A percentile compares a stretch with the other conserved stretches of the same genome.
Conservation (phyloP, 2,113 vertebrate genomes). For the Vidua chalybeata region DNA sequence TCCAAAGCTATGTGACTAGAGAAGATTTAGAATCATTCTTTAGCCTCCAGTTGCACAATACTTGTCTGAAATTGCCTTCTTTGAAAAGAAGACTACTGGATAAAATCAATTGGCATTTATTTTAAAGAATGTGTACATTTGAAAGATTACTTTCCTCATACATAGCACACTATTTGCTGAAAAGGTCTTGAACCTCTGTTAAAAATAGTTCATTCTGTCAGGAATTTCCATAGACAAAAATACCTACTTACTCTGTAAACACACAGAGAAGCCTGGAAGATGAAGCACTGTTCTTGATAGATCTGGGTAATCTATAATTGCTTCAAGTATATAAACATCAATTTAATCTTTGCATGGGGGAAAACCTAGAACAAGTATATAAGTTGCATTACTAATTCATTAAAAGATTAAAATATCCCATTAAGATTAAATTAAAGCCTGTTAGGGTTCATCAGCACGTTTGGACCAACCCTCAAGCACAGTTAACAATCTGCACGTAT, state of each 20-base stretch:
- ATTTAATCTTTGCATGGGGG: not conserved
- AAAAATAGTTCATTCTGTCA: not conserved
- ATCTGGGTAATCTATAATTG: not conserved
- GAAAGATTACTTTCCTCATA: not conserved
- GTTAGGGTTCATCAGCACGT: not conserved
- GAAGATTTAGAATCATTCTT: not conserved
- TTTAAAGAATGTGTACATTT: not conserved
- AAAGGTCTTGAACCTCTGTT: not conserved
- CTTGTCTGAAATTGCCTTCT: not conserved
- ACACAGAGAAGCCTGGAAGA: not conserved
- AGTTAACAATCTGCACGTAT: fast-evolving
- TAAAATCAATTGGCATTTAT: not conserved
- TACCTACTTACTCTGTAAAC: not conserved
- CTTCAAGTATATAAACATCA: not conserved
- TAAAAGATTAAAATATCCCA: not conserved
- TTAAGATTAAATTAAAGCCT: not conserved
- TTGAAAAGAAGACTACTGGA: not conserved
- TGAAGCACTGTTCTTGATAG: not conserved
- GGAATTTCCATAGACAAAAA: not conserved
- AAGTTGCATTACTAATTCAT: not conserved
- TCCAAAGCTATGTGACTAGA: not conserved
- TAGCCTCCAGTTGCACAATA: not conserved
- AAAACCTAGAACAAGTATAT: not conserved
- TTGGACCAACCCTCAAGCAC: not conserved
- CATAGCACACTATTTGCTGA: not conserved